Evolutionary conservation across 2,797 vertebrate genomes (phyloP), one percentile per base, ranked within the genome.

Genomic region (Catamblyrhynchus diadema): DNA sequence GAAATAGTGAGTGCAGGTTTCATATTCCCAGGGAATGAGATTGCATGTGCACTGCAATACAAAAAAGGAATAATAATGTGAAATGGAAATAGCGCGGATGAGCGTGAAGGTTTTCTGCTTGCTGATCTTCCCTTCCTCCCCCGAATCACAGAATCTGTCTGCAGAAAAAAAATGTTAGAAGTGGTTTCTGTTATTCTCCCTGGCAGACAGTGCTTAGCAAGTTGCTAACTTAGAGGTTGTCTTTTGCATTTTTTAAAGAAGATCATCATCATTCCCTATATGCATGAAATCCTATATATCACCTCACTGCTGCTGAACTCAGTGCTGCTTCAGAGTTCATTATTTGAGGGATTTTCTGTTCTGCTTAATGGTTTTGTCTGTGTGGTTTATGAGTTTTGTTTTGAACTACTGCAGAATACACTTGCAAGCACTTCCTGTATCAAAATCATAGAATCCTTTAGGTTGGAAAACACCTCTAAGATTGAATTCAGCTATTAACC

Each of bases 61-160:
- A n/a, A 47, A 88, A 72, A 44, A 79, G 66, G 82, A 94, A 90
- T 96, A 78, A 92, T 81, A 93, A 94, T 53, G 62, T 8, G 18
- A 89, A 91, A 93, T 81, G 50, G 72, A 95, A 95, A 92, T 86
- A 28, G 54, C 85, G 42, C 65, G 88, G 86, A 71, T 86, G 66
- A 84, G 39, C 1, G 0, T 28, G 50, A 93, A 87, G 65, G 13
- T n/a, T 86, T 90, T 89, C 47, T 70, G 21, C 28, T 82, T 85
- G 64, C 74, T 87, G 47, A 44, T 82, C 42, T 93, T 92, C 42
- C 45, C 47, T 81, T 90, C 42, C 27, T 90, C 33, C 57, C 27
- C 62, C 67, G 88, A 94, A 95, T 94, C 77, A 79, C 6, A 30
- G 65, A 75, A 32, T 56, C 59, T 87, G 47, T 57, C 78, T 78